Conservation (phyloP, 2,113 vertebrate species). For the Ophiodon elongatus region DNA sequence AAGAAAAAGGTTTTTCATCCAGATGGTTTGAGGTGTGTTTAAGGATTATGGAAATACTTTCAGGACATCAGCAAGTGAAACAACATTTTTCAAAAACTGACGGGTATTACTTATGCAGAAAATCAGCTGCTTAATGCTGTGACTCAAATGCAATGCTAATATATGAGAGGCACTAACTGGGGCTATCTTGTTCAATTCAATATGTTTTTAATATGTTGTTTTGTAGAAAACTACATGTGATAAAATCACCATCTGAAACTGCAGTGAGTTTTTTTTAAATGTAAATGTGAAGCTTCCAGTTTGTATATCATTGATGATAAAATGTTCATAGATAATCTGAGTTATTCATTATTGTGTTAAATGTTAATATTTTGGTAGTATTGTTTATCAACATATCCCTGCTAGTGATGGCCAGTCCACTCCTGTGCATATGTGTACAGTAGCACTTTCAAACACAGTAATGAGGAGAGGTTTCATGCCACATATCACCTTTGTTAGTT, state of each 20-base stretch:
- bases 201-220: neutral
- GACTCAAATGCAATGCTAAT: neutral
- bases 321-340: neutral
- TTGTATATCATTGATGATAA: neutral
- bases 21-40: neutral
- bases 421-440: neutral
- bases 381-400: neutral
- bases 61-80: neutral
- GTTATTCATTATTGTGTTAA: neutral
- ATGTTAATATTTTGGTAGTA: neutral
- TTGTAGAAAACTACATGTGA: neutral
- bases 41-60: neutral
- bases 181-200: neutral
- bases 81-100: neutral
- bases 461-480: constrained; percentile 36
- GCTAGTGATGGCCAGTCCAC: neutral
- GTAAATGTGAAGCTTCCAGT: neutral
- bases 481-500: constrained; percentile 59
- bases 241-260: neutral
- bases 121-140: neutral
- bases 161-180: neutral
- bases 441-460: neutral
- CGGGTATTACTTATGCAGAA: neutral
- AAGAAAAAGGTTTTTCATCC: neutral
- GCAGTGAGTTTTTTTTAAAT: neutral